phyloP scores from a whole-genome alignment of 2,113 vertebrate genomes.

The Zosterops borbonicus region DNA sequence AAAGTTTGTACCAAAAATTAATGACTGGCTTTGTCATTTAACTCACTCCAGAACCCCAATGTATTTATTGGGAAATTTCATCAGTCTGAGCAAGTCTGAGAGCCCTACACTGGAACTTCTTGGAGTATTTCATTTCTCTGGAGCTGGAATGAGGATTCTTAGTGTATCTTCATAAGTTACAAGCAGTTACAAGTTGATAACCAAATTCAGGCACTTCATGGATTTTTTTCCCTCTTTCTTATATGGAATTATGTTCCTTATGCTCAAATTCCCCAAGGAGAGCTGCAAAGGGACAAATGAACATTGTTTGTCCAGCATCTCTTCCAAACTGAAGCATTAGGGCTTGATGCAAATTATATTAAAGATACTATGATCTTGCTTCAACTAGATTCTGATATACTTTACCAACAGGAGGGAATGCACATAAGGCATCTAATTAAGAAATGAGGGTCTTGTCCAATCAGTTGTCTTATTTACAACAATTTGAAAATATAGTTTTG shows the following conservation, averaged over 20 bases:
- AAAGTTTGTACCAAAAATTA: constrained; percentile 34
- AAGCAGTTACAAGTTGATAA: neutral
- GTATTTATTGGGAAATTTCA: neutral
- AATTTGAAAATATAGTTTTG: neutral
- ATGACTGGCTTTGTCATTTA: constrained; percentile 24
- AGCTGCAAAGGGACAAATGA: neutral
- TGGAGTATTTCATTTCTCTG: neutral
- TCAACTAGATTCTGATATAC: neutral
- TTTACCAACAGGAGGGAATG: neutral
- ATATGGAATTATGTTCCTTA: neutral
- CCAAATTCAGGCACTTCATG: neutral
- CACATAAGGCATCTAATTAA: neutral
- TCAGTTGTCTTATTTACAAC: neutral
- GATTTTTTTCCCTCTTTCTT: neutral
- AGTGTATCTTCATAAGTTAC: neutral
- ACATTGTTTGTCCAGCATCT: neutral
- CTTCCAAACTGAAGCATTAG: neutral
- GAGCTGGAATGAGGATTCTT: neutral
- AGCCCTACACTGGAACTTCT: fast-evolving
- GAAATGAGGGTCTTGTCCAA: neutral
- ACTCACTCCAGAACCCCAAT: neutral
- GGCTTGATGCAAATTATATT: neutral
- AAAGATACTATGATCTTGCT: neutral
- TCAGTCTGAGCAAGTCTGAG: neutral
- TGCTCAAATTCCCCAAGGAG: neutral